A percentile compares a stretch with the other conserved stretches of the same genome.
phyloP scores from a whole-genome alignment of 1,140 invertebrate genomes.

The Drosophila quadrilineata region DNA sequence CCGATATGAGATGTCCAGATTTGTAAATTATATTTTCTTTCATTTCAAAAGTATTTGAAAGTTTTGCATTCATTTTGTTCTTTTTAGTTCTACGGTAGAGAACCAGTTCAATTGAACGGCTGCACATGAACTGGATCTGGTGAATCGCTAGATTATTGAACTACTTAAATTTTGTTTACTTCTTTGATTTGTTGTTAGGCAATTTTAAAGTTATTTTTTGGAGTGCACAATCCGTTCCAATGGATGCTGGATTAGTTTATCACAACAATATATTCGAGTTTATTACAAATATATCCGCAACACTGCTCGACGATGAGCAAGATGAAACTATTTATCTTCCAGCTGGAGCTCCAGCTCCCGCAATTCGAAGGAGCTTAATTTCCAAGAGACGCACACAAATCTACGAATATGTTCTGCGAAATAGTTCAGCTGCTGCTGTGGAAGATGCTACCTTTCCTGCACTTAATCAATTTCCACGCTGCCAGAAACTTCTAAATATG shows the following conservation, averaged over 20 bases:
- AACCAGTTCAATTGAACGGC: background rate
- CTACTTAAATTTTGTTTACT: background rate
- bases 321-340: constrained; percentile 25
- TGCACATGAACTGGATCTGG: background rate
- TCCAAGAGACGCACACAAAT: constrained; percentile 34
- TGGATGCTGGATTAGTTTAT: constrained; percentile 27
- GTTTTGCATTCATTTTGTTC: background rate
- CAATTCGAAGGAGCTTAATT: constrained; percentile 14
- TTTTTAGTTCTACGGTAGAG: too few relatives aligned
- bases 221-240: constrained; percentile 1
- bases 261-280: constrained; percentile 18
- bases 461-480: background rate
- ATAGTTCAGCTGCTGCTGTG: too few relatives aligned
- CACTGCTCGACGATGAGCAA: constrained; percentile 29
- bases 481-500: background rate
- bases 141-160: too few relatives aligned
- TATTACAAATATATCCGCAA: constrained; percentile 38
- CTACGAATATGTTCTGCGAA: constrained; percentile 40
- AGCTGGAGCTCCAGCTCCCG: background rate
- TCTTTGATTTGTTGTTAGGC: background rate
- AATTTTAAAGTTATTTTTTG: background rate
- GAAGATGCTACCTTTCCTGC: background rate
- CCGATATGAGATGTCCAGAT: too few relatives aligned
- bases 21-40: too few relatives aligned
- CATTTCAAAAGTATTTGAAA: too few relatives aligned